Percentiles rank a stretch among this genome's conserved stretches.
These are phyloP conservation scores for Ptychodera flava DNA, from an alignment of 35 echinoderm and acorn worm genomes.

Conservation along the genomic window DNA sequence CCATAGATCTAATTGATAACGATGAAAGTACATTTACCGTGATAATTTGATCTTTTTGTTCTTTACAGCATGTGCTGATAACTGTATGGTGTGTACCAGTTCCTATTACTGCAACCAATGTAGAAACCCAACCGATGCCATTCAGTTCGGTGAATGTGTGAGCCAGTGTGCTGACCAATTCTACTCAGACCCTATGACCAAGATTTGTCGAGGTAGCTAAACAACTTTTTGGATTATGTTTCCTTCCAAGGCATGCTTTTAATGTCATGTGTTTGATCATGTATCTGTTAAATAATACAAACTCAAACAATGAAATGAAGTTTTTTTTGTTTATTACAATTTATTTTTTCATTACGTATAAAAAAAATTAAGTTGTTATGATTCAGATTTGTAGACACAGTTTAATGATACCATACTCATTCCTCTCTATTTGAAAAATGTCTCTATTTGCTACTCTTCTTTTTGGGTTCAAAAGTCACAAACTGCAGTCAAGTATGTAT, in stretches of 20 bases:
- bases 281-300: not conserved
- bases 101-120: slow-evolving; percentile 68
- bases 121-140: slow-evolving; percentile 51
- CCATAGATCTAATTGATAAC: no score
- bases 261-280: no score
- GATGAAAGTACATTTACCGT: no score
- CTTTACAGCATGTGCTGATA: slow-evolving; percentile 47
- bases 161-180: slow-evolving; percentile 83
- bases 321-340: not conserved
- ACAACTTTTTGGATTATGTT: not conserved
- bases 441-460: no score
- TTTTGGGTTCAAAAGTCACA: no score
- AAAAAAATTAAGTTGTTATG: slow-evolving; percentile 5
- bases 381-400: no score
- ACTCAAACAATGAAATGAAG: not conserved
- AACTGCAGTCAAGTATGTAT: no score
- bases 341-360: not conserved
- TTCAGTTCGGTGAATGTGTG: slow-evolving; percentile 94
- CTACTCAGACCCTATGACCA: slow-evolving; percentile 67
- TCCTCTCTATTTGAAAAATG: no score
- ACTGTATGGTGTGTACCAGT: slow-evolving; percentile 62
- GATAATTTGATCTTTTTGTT: not conserved
- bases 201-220: slow-evolving; percentile 69
- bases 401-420: no score
- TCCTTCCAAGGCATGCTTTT: not conserved